Evolutionary conservation across 2,113 vertebrate genomes (phyloP), one percentile per base, ranked within the genome.

Genomic region (Micromys minutus): DNA sequence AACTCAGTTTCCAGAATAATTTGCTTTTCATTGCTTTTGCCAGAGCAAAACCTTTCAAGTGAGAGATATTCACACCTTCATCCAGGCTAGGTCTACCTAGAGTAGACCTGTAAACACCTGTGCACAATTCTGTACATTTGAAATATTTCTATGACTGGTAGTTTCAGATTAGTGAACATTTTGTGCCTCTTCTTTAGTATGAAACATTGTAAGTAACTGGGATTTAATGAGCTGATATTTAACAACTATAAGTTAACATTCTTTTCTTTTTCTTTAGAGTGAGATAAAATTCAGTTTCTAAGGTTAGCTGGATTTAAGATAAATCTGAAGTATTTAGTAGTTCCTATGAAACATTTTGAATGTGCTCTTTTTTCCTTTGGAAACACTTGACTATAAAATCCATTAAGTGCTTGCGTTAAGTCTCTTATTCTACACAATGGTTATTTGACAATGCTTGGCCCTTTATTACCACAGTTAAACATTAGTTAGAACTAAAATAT

Each of bases 271-370:
- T 75, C 45, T 91, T 90, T 0, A 0, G 47, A 65, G n/a, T 88
- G 77, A 50, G 83, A 50, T 74, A 76, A 17, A 87, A 76, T 89
- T 92, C 7, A 67, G 84, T 8, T 77, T 89, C 19, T 42, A 84
- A 95, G 92, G 50, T 8, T 90, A 57, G 52, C 29, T 67, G 67
- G 93, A 57, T 96, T 95, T 89, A 42, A 72, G 65, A 91, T 96
- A 95, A 45, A 67, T 31, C 93, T 42, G 59, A 59, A 29, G 52
- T 57, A 72, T 59, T 85, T 71, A 22, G 15, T 92, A 72, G 26
- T 55, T 75, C 63, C 57, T 89, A 42, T 83, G 65, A 94, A 92
- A 84, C 24, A 7, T 59, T 95, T 90, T 52, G 16, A 87, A 86
- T 31, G 61, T 42, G 79, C 81, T 91, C 15, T 90, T 93, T 75